phyloP scores from a whole-genome alignment of 1,140 invertebrate species.

The Aphaenogaster floridana region DNA sequence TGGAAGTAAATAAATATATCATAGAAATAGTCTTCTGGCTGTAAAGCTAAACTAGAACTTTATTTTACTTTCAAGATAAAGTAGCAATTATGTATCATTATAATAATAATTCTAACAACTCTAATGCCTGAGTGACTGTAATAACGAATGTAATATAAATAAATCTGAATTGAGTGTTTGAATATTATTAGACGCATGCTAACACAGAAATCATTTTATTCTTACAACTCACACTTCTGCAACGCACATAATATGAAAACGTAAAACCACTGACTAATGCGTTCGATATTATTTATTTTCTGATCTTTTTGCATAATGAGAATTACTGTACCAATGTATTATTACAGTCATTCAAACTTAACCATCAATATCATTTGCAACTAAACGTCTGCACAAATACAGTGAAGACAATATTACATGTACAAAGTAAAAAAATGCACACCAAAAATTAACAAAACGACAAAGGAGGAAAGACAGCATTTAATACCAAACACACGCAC shows the following conservation, averaged over 20 bases:
- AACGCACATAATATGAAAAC: not conserved
- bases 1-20: not conserved
- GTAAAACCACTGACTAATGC: not conserved
- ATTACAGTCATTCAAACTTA: constrained; percentile 31
- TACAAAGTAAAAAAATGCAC: not conserved
- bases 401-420: not conserved
- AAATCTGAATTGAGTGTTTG: not conserved
- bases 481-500: not conserved
- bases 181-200: not conserved
- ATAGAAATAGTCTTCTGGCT: not conserved
- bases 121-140: constrained; percentile 13
- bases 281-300: not conserved
- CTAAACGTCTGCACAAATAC: not conserved
- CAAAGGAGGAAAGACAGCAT: not conserved
- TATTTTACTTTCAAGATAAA: not conserved
- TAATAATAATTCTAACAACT: not conserved
- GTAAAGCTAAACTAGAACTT: not conserved
- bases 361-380: not conserved
- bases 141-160: not conserved
- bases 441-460: not conserved
- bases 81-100: not conserved
- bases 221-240: not conserved
- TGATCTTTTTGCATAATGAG: not conserved
- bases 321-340: constrained; percentile 40
- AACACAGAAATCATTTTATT: not conserved